These are phyloP conservation scores for Dissostichus mawsoni DNA, from an alignment of 2,113 vertebrate species.

Conservation along the genomic window DNA sequence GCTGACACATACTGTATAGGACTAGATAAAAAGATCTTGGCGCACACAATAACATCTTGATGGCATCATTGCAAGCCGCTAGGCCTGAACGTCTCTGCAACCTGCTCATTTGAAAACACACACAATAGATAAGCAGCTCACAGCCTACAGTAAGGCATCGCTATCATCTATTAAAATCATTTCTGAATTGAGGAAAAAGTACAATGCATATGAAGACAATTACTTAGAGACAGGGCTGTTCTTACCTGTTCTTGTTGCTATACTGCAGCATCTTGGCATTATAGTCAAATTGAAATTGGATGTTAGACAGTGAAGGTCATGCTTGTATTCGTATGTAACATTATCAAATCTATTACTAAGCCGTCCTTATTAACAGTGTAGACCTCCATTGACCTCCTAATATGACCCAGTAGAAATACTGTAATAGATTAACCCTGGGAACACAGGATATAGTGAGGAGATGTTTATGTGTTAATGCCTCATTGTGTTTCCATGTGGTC, in stretches of 20 bases:
- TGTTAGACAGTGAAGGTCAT: too few relatives aligned
- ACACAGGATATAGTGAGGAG: neutral
- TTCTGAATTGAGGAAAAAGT: neutral
- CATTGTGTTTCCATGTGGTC: constrained; percentile 27
- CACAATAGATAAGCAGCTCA: neutral
- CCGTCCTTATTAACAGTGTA: neutral
- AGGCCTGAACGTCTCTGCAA: neutral
- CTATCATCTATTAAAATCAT: neutral
- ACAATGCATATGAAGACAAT: neutral
- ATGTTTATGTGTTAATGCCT: constrained; percentile 28
- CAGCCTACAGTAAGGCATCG: neutral
- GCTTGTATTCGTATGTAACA: neutral
- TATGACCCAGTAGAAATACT: constrained; percentile 11
- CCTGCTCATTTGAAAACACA: neutral
- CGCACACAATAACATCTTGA: constrained; percentile 6
- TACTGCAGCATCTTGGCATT: too few relatives aligned
- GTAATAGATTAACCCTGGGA: neutral
- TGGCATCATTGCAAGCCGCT: neutral
- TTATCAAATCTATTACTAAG: neutral
- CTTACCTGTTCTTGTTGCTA: too few relatives aligned
- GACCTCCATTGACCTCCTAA: neutral
- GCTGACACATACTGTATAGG: neutral
- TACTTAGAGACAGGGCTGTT: neutral
- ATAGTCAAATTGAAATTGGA: too few relatives aligned
- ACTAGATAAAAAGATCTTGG: neutral